Evolutionary conservation across 2,888 invertebrate species (phyloP).

Genomic region (Lithophane semibrunnea): DNA sequence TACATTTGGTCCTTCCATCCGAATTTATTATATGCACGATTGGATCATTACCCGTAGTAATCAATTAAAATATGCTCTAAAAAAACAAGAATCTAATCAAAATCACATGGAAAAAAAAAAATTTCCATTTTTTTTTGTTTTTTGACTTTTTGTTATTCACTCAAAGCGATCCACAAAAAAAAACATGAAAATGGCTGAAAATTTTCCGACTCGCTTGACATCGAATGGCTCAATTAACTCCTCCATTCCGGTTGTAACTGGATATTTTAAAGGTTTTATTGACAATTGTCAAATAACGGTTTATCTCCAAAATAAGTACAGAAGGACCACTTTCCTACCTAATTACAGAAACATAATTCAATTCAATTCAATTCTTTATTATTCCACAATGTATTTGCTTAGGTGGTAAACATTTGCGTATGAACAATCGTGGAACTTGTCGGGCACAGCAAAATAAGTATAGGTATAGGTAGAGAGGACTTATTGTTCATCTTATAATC

Average conservation of each 20-base stretch:
- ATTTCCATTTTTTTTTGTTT: background rate
- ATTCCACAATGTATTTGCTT: no score
- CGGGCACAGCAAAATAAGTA: no score
- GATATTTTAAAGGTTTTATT: conserved; percentile 70
- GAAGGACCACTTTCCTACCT: conserved; percentile 20
- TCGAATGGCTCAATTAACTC: conserved; percentile 67
- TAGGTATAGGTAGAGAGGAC: no score
- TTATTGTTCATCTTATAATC: no score
- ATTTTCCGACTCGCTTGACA: conserved; percentile 33
- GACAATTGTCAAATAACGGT: conserved; percentile 55
- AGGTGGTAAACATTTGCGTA: no score
- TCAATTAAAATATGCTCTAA: background rate
- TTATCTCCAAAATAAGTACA: background rate
- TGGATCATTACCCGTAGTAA: no score
- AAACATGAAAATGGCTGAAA: conserved; percentile 29
- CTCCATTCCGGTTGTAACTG: conserved; percentile 56
- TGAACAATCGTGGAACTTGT: no score
- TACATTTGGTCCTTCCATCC: background rate
- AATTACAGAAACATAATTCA: no score
- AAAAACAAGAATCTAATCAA: background rate
- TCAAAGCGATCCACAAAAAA: conserved; percentile 10
- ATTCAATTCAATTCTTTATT: no score
- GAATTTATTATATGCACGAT: background rate
- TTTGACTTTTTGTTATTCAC: background rate
- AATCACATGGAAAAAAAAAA: background rate